These are phyloP conservation scores for Pristionchus entomophagus DNA, from an alignment of 2,888 invertebrate species.

Conservation along the genomic window DNA sequence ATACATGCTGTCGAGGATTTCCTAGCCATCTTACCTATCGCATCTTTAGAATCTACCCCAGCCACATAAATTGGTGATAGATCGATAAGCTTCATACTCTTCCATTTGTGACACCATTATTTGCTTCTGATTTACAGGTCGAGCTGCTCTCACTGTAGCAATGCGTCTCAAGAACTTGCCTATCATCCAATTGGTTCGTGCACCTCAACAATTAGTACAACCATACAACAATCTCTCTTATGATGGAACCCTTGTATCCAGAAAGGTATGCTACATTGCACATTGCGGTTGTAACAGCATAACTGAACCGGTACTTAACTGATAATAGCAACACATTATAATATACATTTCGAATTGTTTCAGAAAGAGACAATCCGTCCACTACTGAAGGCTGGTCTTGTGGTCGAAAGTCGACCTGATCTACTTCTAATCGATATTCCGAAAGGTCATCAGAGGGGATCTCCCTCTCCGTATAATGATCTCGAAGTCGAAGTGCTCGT, in stretches of 20 bases:
- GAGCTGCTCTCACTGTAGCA: not conserved
- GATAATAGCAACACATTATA: no score
- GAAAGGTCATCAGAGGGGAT: not conserved
- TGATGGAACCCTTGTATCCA: not conserved
- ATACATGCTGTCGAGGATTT: no score
- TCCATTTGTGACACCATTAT: not conserved
- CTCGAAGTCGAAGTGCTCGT: not conserved
- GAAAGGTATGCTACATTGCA: not conserved
- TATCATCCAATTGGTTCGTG: not conserved
- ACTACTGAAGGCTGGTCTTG: not conserved
- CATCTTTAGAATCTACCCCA: no score
- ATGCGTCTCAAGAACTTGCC: not conserved
- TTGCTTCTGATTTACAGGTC: not conserved
- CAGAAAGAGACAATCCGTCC: not conserved
- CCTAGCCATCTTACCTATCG: no score
- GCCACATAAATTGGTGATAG: no score
- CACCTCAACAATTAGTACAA: constrained; percentile 1
- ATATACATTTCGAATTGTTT: no score
- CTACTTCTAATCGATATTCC: constrained; percentile 21
- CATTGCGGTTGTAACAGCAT: not conserved
- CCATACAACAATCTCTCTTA: constrained; percentile 29
- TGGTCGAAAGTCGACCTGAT: not conserved
- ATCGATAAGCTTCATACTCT: no score
- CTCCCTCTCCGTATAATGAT: not conserved
- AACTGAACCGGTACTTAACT: no score